Evolutionary conservation across 2,797 vertebrate genomes (phyloP), one percentile per base, ranked within the genome.

Genomic region (Bryconaethiops microstoma): DNA sequence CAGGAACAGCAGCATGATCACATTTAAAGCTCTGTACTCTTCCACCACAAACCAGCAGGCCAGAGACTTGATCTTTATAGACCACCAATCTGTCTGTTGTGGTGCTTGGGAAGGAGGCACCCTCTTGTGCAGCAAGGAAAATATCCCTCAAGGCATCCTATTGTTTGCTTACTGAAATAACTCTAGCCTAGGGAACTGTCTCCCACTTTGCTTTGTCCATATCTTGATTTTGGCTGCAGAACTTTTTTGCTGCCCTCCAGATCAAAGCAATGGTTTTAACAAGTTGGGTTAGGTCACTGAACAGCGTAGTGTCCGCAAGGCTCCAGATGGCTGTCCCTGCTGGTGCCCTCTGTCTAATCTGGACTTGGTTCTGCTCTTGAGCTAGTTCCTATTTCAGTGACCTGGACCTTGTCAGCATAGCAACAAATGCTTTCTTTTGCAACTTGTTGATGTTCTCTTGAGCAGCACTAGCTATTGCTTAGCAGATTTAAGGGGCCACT

Each of bases 1-100:
- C 52, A 4, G 78, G 84, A 3, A 83, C 64, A 16, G 9, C 69
- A 25, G 42, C 14, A 59, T 74, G 16, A 1, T 78, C 84, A n/a
- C 81, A 70, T 55, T 81, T 67, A 29, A 85, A 85, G 19, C 21
- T 64, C 39, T 86, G 85, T 5, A 80, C n/a, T 67, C 83, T 39
- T 0, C 80, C 77, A 25, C 79, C 82, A 52, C 82, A 86, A 8
- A 83, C 25, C 23, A 86, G 40, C 0, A 84, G 23, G 2, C 79
- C 76, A 76, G 72, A 69, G 10, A 50, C 67, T 12, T 45, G 6
- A 42, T 83, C 74, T 60, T 25, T 83, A 39, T 78, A 83, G 5
- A 79, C 80, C 13, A 62, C 79, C 7, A 83, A 35, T 21, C 80
- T 75, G 57, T 71, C 54, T 50, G 62, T 39, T 0, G 76, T 76